Percentiles rank a stretch among this genome's conserved stretches.
Evolutionary conservation across 2,888 invertebrate species (phyloP).

Genomic region (Caenorhabditis angaria): DNA sequence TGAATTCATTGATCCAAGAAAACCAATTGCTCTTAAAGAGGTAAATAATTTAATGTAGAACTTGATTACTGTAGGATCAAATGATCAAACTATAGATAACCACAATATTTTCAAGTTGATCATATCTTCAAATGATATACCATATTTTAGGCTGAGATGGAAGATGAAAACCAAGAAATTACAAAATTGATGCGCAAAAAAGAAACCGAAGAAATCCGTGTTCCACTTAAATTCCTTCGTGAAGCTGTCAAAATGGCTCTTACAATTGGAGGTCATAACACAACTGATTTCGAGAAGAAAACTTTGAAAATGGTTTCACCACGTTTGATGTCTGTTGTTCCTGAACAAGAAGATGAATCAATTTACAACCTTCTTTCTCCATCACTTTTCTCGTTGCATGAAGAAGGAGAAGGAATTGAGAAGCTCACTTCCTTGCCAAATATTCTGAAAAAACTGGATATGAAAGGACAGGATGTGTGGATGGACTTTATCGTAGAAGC

Average conservation of each 20-base stretch:
- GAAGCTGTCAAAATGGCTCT: slow-evolving; percentile 62
- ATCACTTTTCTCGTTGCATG: slow-evolving; percentile 68
- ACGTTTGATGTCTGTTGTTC: slow-evolving; percentile 64
- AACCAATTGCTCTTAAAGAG: slow-evolving; percentile 47
- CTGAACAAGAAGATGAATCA: slow-evolving; percentile 61
- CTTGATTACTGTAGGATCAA: too few species aligned
- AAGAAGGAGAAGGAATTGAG: slow-evolving; percentile 63
- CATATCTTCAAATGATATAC: neutral
- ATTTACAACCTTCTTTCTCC: slow-evolving; percentile 66
- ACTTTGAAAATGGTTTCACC: slow-evolving; percentile 67
- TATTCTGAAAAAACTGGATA: slow-evolving; percentile 59
- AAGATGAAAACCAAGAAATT: slow-evolving; percentile 44
- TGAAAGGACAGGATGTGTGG: slow-evolving; percentile 66
- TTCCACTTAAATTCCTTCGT: slow-evolving; percentile 61
- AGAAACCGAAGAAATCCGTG: slow-evolving; percentile 48
- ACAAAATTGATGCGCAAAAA: slow-evolving; percentile 44
- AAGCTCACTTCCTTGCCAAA: slow-evolving; percentile 61
- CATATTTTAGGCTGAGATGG: slow-evolving; percentile 28
- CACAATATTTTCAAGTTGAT: too few species aligned
- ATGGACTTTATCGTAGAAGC: slow-evolving; percentile 70
- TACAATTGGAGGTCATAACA: slow-evolving; percentile 64
- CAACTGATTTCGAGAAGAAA: slow-evolving; percentile 67
- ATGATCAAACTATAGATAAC: too few species aligned
- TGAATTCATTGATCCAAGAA: slow-evolving; percentile 54
- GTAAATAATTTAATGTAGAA: neutral